Base-by-base conservation (phyloP, 2,888 invertebrate species). In the Chaetogeoica ovagalla region DNA sequence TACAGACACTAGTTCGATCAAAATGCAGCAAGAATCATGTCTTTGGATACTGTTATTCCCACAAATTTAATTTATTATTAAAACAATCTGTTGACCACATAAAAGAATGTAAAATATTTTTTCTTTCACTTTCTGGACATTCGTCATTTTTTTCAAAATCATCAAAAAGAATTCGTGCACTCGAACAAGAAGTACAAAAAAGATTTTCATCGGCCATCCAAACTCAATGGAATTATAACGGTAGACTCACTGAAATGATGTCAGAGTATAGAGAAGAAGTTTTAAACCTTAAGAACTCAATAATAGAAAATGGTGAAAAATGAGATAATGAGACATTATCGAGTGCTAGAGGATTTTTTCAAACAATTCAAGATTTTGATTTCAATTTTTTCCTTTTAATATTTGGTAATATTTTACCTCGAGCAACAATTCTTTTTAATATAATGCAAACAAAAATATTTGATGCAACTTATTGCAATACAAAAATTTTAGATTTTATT, bases 81-180 rank as follows among this genome's bases (percentile, higher is more conserved):
- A 82, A 83, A 48, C 83, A 84, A 81, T 83, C 83, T 11, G 83
- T 84, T 30, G 83, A 82, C 60, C 62, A 82, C 48, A 84, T 85
- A 43, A 81, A 82, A 48, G 82, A 85, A 73, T 84, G 84, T 69
- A 84, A 84, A 74, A 70, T 83, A 23, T 85, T 85, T 84, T 85
- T 85, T 81, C 21, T 81, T 43, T 83, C 83, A 17, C 57, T 85
- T 8, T 82, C 81, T 82, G 83, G 83, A 30, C 81, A 85, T 65
- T 83, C 83, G 17, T 82, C 82, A n/a, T 85, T 85, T 83, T 84
- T 85, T 82, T 83, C 84, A 68, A 83, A 82, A 63, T 84, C 84
- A 59, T 82, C 84, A 2, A 84, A 85, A 83, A 73, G 83, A 63
- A 17, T 73, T 21, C 72, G 74, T 59, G 72, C 71, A 65, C 83